phyloP scores from a whole-genome alignment of 2,113 vertebrate species.

The Triplophysa dalaica region DNA sequence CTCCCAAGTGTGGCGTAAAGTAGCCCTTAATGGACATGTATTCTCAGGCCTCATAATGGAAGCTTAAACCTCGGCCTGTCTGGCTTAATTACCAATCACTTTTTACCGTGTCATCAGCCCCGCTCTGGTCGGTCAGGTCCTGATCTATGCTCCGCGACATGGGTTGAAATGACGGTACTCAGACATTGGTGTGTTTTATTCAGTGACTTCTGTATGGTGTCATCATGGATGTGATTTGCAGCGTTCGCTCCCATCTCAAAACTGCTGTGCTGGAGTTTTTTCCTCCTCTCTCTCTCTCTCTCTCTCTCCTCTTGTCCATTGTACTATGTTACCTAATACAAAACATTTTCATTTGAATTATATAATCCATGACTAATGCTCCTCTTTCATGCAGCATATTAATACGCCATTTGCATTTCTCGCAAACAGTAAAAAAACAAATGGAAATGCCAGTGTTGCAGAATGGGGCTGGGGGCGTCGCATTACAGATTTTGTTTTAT shows the following conservation, averaged over 20 bases:
- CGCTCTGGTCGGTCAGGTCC: background rate
- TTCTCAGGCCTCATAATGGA: slow-evolving; percentile 59
- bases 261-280: slow-evolving; percentile 54
- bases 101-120: slow-evolving; percentile 47
- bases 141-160: background rate
- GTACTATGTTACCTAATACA: slow-evolving; percentile 63
- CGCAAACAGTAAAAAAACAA: slow-evolving; percentile 58
- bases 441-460: slow-evolving; percentile 59
- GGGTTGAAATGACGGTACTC: background rate
- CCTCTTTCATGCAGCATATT: slow-evolving; percentile 66
- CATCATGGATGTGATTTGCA: slow-evolving; percentile 35
- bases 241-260: slow-evolving; percentile 28
- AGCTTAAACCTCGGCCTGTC: slow-evolving; percentile 58
- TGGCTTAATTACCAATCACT: slow-evolving; percentile 64
- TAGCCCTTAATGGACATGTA: slow-evolving; percentile 65
- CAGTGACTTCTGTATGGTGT: slow-evolving; percentile 13
- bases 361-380: slow-evolving; percentile 69
- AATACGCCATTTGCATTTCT: slow-evolving; percentile 71
- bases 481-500: slow-evolving; percentile 59
- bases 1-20: slow-evolving; percentile 57
- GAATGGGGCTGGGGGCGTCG: slow-evolving; percentile 58
- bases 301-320: slow-evolving; percentile 37
- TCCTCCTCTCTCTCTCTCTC: background rate
- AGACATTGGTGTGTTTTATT: slow-evolving; percentile 11
- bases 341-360: slow-evolving; percentile 68